Evolutionary conservation across 2,113 vertebrate genomes (phyloP).

Genomic region (Podarcis muralis): DNA sequence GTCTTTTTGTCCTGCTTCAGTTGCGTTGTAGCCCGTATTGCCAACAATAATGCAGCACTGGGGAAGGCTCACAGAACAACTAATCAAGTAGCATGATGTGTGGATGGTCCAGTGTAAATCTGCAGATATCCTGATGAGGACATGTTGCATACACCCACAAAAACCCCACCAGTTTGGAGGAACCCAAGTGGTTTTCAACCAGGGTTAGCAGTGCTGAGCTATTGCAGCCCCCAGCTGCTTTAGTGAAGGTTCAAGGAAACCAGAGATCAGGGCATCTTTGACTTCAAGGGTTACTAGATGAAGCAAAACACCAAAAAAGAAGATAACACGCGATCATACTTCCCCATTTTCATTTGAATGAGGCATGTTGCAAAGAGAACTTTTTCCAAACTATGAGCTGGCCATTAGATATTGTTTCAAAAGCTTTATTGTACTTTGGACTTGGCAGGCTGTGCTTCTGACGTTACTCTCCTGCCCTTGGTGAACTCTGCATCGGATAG

Average conservation of each 20-base stretch:
- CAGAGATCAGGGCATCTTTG: not conserved
- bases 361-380: not conserved
- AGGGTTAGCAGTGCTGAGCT: not conserved
- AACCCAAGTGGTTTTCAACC: not conserved
- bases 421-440: not conserved
- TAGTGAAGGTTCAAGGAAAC: not conserved
- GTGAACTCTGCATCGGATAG: constrained; percentile 11
- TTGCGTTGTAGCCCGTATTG: too few species aligned
- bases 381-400: not conserved
- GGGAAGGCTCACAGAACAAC: too few species aligned
- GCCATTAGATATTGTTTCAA: not conserved
- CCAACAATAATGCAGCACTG: too few species aligned
- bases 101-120: too few species aligned
- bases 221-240: not conserved
- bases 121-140: too few species aligned
- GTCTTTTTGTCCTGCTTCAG: too few species aligned
- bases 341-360: not conserved
- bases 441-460: not conserved
- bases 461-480: not conserved
- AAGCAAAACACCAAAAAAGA: not conserved
- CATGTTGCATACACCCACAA: too few species aligned
- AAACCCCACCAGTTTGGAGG: too few species aligned
- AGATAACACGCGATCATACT: not conserved
- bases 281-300: not conserved
- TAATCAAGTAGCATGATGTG: too few species aligned